These are phyloP conservation scores for Oegoconia quadripuncta DNA, from an alignment of 2,888 invertebrate species.

Conservation along the genomic window DNA sequence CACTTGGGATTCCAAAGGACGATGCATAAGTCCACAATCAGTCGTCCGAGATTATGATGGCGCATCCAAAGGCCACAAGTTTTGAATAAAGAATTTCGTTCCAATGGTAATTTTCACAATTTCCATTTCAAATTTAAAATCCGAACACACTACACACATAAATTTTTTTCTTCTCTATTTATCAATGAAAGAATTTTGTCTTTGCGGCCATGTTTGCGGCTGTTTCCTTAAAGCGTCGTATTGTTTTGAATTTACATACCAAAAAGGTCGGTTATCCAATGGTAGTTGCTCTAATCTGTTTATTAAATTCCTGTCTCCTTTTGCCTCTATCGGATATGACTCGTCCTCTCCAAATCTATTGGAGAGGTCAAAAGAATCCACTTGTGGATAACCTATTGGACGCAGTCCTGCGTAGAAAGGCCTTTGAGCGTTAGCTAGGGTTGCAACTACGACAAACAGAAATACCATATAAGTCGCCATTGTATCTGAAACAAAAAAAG, in stretches of 20 bases:
- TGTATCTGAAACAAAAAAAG: conserved; percentile 26
- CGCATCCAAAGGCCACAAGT: too few relatives aligned
- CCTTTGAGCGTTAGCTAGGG: conserved; percentile 74
- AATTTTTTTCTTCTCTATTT: background rate
- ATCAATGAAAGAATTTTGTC: conserved; percentile 11
- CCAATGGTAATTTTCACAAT: too few relatives aligned
- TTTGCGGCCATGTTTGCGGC: conserved; percentile 27
- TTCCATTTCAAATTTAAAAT: too few relatives aligned
- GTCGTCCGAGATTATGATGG: too few relatives aligned
- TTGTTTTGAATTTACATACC: conserved; percentile 79
- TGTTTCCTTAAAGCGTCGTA: conserved; percentile 71
- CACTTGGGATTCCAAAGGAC: background rate
- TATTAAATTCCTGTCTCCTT: conserved; percentile 77
- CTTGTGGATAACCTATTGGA: conserved; percentile 80
- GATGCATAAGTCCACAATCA: too few relatives aligned
- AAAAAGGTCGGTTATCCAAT: conserved; percentile 80
- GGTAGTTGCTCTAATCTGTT: conserved; percentile 79
- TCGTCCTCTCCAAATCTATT: conserved; percentile 69
- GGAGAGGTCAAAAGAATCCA: conserved; percentile 47
- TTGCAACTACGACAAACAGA: conserved; percentile 36
- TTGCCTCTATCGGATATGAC: conserved; percentile 77
- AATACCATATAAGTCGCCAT: conserved; percentile 42
- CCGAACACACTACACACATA: background rate
- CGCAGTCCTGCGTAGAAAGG: conserved; percentile 81
- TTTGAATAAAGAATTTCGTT: too few relatives aligned